These are phyloP conservation scores for Periparus ater DNA, from an alignment of 2,797 vertebrate species.

Conservation along the genomic window DNA sequence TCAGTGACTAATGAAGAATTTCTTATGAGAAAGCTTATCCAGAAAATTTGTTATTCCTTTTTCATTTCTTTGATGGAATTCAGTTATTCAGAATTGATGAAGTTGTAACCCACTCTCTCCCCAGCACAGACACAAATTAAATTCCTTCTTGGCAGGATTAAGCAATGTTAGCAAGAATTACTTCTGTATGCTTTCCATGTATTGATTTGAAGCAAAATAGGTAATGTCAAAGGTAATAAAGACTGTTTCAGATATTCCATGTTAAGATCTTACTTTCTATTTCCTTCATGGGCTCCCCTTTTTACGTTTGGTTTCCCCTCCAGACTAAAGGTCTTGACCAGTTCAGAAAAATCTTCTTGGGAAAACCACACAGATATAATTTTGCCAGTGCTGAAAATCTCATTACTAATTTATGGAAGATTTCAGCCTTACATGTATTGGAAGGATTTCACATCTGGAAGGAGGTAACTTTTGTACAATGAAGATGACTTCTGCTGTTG, in stretches of 20 bases:
- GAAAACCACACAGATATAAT: neutral
- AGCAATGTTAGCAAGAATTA: neutral
- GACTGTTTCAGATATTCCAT: neutral
- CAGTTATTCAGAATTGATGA: neutral
- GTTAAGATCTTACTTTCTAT: neutral
- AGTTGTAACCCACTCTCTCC: neutral
- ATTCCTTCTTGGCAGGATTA: neutral
- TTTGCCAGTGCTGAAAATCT: neutral
- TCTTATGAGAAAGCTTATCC: neutral
- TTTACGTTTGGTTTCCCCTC: neutral
- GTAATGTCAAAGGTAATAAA: neutral
- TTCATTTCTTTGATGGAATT: neutral
- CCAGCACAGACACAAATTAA: neutral
- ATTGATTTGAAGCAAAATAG: slow-evolving; percentile 1
- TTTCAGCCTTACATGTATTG: neutral
- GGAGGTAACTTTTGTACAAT: neutral
- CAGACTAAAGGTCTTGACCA: neutral
- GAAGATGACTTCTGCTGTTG: neutral
- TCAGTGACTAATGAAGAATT: neutral
- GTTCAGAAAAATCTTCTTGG: neutral
- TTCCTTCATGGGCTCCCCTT: neutral
- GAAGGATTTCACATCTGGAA: neutral
- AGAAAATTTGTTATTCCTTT: neutral
- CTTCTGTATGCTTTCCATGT: neutral
- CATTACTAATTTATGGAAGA: neutral